Percentiles rank a stretch among this genome's conserved stretches.
Conservation (phyloP, 2,797 vertebrate species). For the Macroramphosus scolopax region DNA sequence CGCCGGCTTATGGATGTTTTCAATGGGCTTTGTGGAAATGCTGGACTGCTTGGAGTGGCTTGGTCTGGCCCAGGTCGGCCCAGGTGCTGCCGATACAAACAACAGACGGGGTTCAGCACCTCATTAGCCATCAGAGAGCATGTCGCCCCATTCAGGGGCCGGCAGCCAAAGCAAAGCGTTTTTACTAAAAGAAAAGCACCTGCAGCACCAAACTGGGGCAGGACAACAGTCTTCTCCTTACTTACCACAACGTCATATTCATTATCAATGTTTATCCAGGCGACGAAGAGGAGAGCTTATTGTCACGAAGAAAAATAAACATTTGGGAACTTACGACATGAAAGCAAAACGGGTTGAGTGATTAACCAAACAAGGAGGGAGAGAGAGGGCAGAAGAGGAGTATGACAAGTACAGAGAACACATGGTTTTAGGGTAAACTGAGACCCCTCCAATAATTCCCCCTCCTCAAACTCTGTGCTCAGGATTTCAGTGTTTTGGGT, state of each 20-base stretch:
- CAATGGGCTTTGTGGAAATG: slow-evolving; percentile 58
- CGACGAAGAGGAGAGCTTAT: slow-evolving; percentile 30
- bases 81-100: slow-evolving; percentile 72
- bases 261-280: too few relatives aligned
- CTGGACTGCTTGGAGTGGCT: slow-evolving; percentile 56
- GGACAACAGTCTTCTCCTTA: slow-evolving; percentile 10
- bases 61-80: slow-evolving; percentile 50
- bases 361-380: slow-evolving; percentile 32
- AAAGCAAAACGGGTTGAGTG: slow-evolving; percentile 34
- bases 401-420: slow-evolving; percentile 47
- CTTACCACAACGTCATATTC: slow-evolving; percentile 10
- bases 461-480: slow-evolving; percentile 40
- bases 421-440: slow-evolving; percentile 59
- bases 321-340: slow-evolving; percentile 34
- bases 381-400: slow-evolving; percentile 29
- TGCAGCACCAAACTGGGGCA: slow-evolving; percentile 36
- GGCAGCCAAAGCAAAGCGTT: slow-evolving; percentile 29
- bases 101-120: slow-evolving; percentile 64
- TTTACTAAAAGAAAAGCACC: slow-evolving; percentile 46
- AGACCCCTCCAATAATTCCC: slow-evolving; percentile 46
- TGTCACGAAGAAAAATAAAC: slow-evolving; percentile 45
- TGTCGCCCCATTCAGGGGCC: slow-evolving; percentile 45
- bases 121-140: slow-evolving; percentile 66
- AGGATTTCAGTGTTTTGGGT: slow-evolving; percentile 59
- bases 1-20: slow-evolving; percentile 60